Conservation (phyloP, 2,113 vertebrate species). For the Falco punctatus region DNA sequence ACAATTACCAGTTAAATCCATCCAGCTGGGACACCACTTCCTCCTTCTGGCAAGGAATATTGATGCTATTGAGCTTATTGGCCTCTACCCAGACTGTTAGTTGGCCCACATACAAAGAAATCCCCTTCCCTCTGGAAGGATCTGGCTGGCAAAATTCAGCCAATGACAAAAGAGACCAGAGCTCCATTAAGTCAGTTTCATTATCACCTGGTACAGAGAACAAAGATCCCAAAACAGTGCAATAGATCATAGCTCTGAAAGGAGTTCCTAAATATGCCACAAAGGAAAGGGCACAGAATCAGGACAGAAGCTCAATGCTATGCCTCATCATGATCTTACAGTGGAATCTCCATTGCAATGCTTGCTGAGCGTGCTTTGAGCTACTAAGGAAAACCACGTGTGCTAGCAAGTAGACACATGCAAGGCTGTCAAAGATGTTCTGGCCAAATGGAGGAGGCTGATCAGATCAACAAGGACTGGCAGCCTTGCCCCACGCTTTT, state of each 20-base stretch:
- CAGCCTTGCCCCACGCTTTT: background rate
- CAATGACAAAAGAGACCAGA: background rate
- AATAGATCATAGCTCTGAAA: background rate
- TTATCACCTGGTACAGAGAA: background rate
- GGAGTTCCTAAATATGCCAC: background rate
- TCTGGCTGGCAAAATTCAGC: background rate
- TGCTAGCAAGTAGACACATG: slow-evolving; percentile 1
- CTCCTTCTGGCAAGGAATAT: background rate
- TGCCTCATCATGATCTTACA: background rate
- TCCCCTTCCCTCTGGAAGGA: background rate
- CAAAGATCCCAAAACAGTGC: background rate
- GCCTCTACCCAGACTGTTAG: background rate
- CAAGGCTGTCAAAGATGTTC: background rate
- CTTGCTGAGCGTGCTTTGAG: background rate
- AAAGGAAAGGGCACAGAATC: background rate
- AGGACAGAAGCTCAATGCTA: background rate
- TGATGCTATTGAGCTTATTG: background rate
- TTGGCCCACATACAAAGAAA: background rate
- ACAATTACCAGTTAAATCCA: background rate
- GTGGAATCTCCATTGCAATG: background rate
- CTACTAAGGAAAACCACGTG: background rate
- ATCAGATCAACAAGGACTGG: slow-evolving; percentile 10
- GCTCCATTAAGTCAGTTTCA: background rate
- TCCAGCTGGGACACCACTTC: background rate
- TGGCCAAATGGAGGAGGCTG: background rate